Evolutionary conservation across 2,888 invertebrate genomes (phyloP).

Genomic region (Formica aserva): DNA sequence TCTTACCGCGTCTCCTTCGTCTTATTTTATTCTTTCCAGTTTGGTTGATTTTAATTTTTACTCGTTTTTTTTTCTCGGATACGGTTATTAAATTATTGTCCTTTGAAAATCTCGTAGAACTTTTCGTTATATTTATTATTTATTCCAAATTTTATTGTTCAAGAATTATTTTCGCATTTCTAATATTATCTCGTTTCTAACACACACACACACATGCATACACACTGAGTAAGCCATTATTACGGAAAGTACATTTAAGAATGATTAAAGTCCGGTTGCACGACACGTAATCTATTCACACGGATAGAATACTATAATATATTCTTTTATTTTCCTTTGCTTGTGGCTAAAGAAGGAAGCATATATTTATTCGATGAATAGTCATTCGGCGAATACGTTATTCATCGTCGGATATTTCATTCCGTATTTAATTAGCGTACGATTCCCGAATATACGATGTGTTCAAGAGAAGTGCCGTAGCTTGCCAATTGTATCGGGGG

Average conservation of each 20-base stretch:
- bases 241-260: background rate
- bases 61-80: background rate
- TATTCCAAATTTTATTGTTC: background rate
- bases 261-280: background rate
- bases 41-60: background rate
- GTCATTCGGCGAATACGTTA: background rate
- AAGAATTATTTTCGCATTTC: background rate
- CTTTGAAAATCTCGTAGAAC: background rate
- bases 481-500: conserved; percentile 42
- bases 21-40: background rate
- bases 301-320: background rate
- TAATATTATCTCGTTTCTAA: background rate
- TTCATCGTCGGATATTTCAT: conserved; percentile 6
- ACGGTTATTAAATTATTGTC: background rate
- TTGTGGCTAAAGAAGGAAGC: background rate
- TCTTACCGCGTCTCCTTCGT: background rate
- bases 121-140: background rate
- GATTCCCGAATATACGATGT: background rate
- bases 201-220: background rate
- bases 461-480: background rate
- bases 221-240: background rate
- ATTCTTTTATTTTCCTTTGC: background rate
- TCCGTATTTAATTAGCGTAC: background rate
- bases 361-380: conserved; percentile 5
- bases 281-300: background rate